These are phyloP conservation scores for Phyllotreta striolata DNA, from an alignment of 2,888 invertebrate genomes.

Conservation along the genomic window DNA sequence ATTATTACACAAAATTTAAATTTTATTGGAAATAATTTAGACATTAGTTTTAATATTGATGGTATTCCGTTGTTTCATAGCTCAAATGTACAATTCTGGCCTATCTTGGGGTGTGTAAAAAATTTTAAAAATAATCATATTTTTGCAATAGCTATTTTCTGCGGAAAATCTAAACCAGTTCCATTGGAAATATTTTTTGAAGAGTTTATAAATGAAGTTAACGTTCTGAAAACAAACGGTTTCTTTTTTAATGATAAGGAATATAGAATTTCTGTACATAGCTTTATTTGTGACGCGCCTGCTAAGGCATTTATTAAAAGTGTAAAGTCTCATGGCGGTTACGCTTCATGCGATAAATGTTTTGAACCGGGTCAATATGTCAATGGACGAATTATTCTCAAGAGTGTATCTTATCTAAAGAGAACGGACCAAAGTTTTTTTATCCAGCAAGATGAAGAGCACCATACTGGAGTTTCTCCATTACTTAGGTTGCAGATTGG, in stretches of 20 bases:
- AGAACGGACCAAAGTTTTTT: constrained; percentile 12
- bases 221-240: constrained; percentile 23
- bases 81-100: constrained; percentile 28
- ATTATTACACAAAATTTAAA: constrained; percentile 4
- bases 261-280: constrained; percentile 24
- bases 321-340: constrained; percentile 31
- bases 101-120: constrained; percentile 33
- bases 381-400: constrained; percentile 8
- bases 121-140: constrained; percentile 19
- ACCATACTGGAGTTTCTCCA: constrained; percentile 14
- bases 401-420: neutral
- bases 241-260: constrained; percentile 19
- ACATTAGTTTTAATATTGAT: constrained; percentile 34
- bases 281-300: constrained; percentile 33
- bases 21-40: constrained; percentile 9
- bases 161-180: constrained; percentile 32
- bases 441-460: constrained; percentile 7
- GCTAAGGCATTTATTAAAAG: constrained; percentile 33
- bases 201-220: constrained; percentile 27
- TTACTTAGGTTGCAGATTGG: constrained; percentile 4
- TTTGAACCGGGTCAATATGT: constrained; percentile 18
- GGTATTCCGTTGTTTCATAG: constrained; percentile 33
- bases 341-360: constrained; percentile 33
- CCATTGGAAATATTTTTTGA: constrained; percentile 27
- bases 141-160: constrained; percentile 34